Evolutionary conservation across 2,797 vertebrate genomes (phyloP).

Genomic region (Sebastes goodei): DNA sequence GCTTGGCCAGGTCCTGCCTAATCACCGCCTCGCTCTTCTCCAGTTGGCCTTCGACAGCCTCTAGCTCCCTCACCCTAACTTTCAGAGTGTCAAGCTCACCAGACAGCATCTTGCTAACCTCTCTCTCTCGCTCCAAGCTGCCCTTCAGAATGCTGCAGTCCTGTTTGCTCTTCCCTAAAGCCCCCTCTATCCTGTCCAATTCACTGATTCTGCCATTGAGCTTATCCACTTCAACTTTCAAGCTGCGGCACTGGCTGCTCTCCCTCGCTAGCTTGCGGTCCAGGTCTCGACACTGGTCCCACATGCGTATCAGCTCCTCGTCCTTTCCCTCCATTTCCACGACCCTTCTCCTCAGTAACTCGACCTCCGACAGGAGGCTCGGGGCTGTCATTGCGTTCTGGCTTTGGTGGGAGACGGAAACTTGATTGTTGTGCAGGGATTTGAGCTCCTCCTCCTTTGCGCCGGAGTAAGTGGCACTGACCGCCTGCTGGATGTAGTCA

Average conservation of each 20-base stretch:
- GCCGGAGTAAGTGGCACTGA: slow-evolving; percentile 73
- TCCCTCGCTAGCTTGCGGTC: slow-evolving; percentile 90
- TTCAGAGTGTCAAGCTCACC: slow-evolving; percentile 90
- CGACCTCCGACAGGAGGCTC: slow-evolving; percentile 88
- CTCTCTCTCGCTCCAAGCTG: slow-evolving; percentile 91
- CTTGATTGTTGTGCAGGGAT: slow-evolving; percentile 75
- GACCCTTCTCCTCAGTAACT: slow-evolving; percentile 90
- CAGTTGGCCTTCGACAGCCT: slow-evolving; percentile 86
- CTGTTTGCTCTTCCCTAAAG: slow-evolving; percentile 92
- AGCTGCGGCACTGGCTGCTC: slow-evolving; percentile 84
- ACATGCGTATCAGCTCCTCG: slow-evolving; percentile 93
- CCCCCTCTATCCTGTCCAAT: slow-evolving; percentile 93
- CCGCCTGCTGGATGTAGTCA: slow-evolving; percentile 80
- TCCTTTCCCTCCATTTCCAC: slow-evolving; percentile 97
- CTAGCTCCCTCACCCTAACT: slow-evolving; percentile 89
- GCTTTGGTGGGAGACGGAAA: slow-evolving; percentile 74
- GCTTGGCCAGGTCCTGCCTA: slow-evolving; percentile 92
- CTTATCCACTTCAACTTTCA: slow-evolving; percentile 91
- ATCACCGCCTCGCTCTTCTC: slow-evolving; percentile 90
- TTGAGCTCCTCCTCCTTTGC: slow-evolving; percentile 81
- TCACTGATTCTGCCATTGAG: slow-evolving; percentile 91
- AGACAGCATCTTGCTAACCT: slow-evolving; percentile 86
- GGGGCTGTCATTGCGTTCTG: slow-evolving; percentile 86
- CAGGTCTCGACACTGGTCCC: slow-evolving; percentile 92
- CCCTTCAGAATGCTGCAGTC: slow-evolving; percentile 89